phyloP scores from a whole-genome alignment of 2,888 invertebrate species.

The Ctenicera cuprea region DNA sequence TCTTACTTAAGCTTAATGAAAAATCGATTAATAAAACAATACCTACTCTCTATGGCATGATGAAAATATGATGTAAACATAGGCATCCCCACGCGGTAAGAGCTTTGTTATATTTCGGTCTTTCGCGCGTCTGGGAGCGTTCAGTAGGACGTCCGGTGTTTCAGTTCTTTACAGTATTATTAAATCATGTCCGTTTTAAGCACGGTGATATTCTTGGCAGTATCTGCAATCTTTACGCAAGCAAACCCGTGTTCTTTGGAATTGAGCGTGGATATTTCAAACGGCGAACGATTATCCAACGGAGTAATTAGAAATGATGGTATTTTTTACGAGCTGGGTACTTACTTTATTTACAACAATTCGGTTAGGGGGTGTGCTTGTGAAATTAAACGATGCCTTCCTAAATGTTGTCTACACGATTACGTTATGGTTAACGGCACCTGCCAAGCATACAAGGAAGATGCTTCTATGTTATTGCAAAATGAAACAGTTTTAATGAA shows the following conservation, averaged over 20 bases:
- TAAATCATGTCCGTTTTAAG: no score
- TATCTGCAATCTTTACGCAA: no score
- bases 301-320: constrained; percentile 45
- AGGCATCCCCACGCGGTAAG: no score
- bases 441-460: constrained; percentile 25
- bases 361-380: constrained; percentile 51
- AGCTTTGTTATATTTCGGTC: neutral
- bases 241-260: neutral
- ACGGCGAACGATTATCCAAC: constrained; percentile 35
- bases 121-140: neutral
- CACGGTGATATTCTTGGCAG: no score
- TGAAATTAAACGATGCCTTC: constrained; percentile 47
- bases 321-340: constrained; percentile 29
- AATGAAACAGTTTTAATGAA: constrained; percentile 4
- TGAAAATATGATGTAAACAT: no score
- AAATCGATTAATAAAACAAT: no score
- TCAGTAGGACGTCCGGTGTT: neutral
- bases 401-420: constrained; percentile 50
- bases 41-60: no score
- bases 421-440: constrained; percentile 40
- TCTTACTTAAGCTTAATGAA: no score
- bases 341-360: constrained; percentile 40
- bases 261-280: constrained; percentile 49
- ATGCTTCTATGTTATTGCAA: neutral
- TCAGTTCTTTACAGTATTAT: neutral